Evolutionary conservation across 92 coral and sea anemone species (phyloP).

Genomic region (Epizoanthus fatuus): DNA sequence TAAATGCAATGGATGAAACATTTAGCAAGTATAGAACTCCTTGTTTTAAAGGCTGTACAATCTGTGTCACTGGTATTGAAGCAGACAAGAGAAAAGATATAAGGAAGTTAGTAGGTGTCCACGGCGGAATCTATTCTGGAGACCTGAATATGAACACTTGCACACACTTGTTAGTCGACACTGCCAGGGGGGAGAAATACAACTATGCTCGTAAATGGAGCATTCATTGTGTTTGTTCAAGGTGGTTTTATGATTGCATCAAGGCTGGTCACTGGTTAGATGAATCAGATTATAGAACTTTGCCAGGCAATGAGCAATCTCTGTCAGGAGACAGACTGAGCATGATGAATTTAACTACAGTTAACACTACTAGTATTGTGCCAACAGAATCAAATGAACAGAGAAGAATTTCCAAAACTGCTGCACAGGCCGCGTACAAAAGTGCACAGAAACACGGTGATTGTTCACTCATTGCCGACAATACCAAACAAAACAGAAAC

Average conservation of each 20-base stretch:
- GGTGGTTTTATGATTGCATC: constrained; percentile 95
- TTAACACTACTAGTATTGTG: constrained; percentile 47
- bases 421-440: constrained; percentile 91
- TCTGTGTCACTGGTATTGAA: constrained; percentile 93
- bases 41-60: constrained; percentile 87
- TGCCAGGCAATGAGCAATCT: constrained; percentile 73
- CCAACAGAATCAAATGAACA: constrained; percentile 50
- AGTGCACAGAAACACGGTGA: constrained; percentile 92
- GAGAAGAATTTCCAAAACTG: constrained; percentile 68
- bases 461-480: constrained; percentile 68
- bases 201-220: constrained; percentile 93
- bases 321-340: constrained; percentile 71
- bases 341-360: constrained; percentile 48
- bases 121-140: constrained; percentile 93
- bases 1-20: constrained; percentile 75
- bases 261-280: constrained; percentile 90
- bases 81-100: constrained; percentile 80
- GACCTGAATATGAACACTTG: constrained; percentile 90
- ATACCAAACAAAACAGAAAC: constrained; percentile 35
- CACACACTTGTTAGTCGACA: constrained; percentile 90
- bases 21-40: constrained; percentile 86
- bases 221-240: constrained; percentile 86
- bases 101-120: constrained; percentile 55
- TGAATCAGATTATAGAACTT: constrained; percentile 73
- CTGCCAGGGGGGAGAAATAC: constrained; percentile 91